These are phyloP conservation scores for Drosophila micromelanica DNA, from an alignment of 1,140 invertebrate species.

Conservation along the genomic window DNA sequence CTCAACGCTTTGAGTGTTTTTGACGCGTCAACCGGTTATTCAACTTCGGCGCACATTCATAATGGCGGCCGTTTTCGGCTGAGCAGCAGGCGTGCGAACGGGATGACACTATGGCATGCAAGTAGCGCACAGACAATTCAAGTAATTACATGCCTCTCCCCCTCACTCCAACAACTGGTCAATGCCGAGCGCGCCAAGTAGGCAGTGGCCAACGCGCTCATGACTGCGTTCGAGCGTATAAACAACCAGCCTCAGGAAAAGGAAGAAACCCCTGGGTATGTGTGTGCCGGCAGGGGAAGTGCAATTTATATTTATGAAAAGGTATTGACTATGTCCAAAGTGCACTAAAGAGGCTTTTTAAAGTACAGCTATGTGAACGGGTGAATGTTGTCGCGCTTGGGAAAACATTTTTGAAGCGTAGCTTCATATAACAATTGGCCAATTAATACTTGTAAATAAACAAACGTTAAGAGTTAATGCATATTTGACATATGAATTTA, in stretches of 20 bases:
- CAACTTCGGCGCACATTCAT: conserved; percentile 70
- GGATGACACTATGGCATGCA: conserved; percentile 36
- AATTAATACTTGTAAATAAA: neutral
- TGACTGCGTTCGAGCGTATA: conserved; percentile 56
- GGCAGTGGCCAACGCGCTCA: conserved; percentile 63
- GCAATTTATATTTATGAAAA: conserved; percentile 45
- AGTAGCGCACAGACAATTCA: conserved; percentile 68
- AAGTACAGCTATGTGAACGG: neutral
- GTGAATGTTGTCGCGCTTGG: neutral
- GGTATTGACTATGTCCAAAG: conserved; percentile 18
- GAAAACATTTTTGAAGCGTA: too few relatives aligned
- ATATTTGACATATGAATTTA: too few relatives aligned
- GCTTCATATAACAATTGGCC: neutral
- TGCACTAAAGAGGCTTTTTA: conserved; percentile 7
- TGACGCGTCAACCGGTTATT: conserved; percentile 67
- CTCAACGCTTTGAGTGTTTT: conserved; percentile 66
- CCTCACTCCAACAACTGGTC: conserved; percentile 24
- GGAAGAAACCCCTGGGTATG: conserved; percentile 7
- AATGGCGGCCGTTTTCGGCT: conserved; percentile 70
- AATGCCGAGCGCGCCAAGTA: conserved; percentile 44
- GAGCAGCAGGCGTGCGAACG: conserved; percentile 33
- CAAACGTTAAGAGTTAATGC: too few relatives aligned
- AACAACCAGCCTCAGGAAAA: conserved; percentile 47
- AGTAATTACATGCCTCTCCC: conserved; percentile 62
- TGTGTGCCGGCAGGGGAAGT: conserved; percentile 16